phyloP scores from a whole-genome alignment of 2,113 vertebrate genomes.

The Eonycteris spelaea region DNA sequence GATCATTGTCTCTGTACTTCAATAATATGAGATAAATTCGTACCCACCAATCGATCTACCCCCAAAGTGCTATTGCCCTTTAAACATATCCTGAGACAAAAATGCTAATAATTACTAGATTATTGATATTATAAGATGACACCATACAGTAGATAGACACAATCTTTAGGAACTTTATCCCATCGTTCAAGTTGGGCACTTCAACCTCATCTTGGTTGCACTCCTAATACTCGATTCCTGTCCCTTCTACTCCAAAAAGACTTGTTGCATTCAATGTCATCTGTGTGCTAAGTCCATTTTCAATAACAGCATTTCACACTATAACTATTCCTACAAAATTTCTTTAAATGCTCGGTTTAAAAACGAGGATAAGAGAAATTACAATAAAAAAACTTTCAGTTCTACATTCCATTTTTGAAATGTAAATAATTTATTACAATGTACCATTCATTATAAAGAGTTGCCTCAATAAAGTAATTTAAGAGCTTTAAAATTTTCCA shows the following conservation, averaged over 20 bases:
- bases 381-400: not conserved
- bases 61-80: not conserved
- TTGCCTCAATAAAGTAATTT: not conserved
- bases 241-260: not conserved
- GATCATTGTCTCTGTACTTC: not conserved
- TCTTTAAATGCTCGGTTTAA: not conserved
- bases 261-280: not conserved
- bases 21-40: not conserved
- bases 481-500: slow-evolving; percentile 25
- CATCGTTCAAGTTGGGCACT: not conserved
- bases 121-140: not conserved
- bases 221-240: not conserved
- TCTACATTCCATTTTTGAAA: slow-evolving; percentile 30
- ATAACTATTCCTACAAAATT: not conserved
- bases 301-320: not conserved
- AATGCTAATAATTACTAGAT: not conserved
- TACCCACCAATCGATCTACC: not conserved
- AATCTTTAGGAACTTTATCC: not conserved
- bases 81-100: slow-evolving; percentile 9
- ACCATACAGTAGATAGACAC: not conserved
- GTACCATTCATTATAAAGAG: not conserved
- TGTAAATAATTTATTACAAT: not conserved
- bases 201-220: not conserved
- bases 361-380: not conserved
- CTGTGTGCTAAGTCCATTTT: slow-evolving; percentile 1